Evolutionary conservation across 2,797 vertebrate genomes (phyloP).

Genomic region (Myotis myotis): DNA sequence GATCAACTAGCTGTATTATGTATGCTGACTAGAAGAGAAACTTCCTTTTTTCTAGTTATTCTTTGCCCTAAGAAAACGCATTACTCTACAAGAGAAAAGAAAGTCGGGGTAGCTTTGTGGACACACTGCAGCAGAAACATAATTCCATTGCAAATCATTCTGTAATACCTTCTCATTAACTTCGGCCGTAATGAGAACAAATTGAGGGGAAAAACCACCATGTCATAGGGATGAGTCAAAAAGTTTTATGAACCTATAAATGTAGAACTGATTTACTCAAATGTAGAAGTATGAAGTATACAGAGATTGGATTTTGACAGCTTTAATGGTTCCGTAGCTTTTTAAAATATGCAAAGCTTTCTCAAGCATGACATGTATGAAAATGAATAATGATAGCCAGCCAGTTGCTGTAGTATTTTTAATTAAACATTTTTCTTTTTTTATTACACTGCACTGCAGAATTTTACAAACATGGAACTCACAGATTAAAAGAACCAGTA

Average conservation of each 20-base stretch:
- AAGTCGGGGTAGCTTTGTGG: conserved; percentile 59
- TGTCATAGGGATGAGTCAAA: conserved; percentile 83
- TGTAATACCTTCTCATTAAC: conserved; percentile 83
- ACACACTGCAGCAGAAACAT: conserved; percentile 69
- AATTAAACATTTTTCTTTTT: conserved; percentile 84
- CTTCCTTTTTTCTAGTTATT: conserved; percentile 14
- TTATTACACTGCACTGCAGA: conserved; percentile 82
- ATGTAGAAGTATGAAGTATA: conserved; percentile 77
- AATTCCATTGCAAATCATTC: conserved; percentile 81
- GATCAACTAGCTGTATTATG: not conserved
- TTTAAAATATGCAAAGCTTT: conserved; percentile 86
- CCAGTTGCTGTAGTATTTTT: conserved; percentile 79
- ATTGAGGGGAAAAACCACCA: conserved; percentile 82
- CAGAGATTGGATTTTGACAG: conserved; percentile 85
- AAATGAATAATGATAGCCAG: conserved; percentile 82
- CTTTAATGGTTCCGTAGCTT: conserved; percentile 84
- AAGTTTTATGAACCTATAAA: conserved; percentile 86
- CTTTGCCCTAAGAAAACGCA: conserved; percentile 35
- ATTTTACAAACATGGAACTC: conserved; percentile 76
- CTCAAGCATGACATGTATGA: conserved; percentile 81
- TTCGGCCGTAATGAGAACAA: conserved; percentile 85
- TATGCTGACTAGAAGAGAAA: conserved; percentile 19
- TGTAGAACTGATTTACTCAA: conserved; percentile 84
- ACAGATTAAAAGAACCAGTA: conserved; percentile 50
- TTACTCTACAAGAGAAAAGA: conserved; percentile 46